Evolutionary conservation across 2,113 vertebrate species (phyloP), one percentile per base, ranked within the genome.

Genomic region (Halichoeres trimaculatus): DNA sequence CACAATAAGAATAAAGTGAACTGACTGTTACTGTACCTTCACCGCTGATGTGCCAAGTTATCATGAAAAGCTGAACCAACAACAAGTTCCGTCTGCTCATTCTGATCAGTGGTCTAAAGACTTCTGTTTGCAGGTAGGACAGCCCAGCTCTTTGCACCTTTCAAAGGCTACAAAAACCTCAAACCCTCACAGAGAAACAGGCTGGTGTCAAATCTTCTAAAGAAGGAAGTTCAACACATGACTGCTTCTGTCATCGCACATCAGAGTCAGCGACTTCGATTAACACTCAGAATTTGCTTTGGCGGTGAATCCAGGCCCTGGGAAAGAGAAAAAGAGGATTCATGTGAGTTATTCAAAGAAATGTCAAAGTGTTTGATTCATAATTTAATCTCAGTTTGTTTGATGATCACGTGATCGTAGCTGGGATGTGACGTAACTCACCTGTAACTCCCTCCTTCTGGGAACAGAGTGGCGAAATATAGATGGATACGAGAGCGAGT

Each of bases 11-110:
- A 58, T 30, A 6, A 30, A 30, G 3, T 30, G 30, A 30, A 4
- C 30, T n/a, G n/a, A 45, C 43, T 17, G 10, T 16, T 35, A 57
- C 20, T 2, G 0, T 78, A 78, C 76, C 76, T 60, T 60, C 1
- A 2, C 4, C n/a, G n/a, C 7, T 3, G 14, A 26, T 19, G 19
- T 26, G 30, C 13, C 47, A 5, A 13, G 8, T 34, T 8, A 36
- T 9, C 6, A 2, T 22, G n/a, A 71, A 47, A 36, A 59, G 45
- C 20, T 54, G 52, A 57, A 41, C 23, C n/a, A 60, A 36, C 13
- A 47, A 52, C 9, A 59, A 4, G 38, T 52, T 71, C 26, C 36
- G 24, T 54, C 12, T 23, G 10, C 8, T 26, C 76, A 66, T 78
- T 2, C 19, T 63, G 47, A 6, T 58, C 43, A 41, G 26, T 8